Evolutionary conservation across 2,113 vertebrate genomes (phyloP).

Genomic region (Lophotis ruficrista): DNA sequence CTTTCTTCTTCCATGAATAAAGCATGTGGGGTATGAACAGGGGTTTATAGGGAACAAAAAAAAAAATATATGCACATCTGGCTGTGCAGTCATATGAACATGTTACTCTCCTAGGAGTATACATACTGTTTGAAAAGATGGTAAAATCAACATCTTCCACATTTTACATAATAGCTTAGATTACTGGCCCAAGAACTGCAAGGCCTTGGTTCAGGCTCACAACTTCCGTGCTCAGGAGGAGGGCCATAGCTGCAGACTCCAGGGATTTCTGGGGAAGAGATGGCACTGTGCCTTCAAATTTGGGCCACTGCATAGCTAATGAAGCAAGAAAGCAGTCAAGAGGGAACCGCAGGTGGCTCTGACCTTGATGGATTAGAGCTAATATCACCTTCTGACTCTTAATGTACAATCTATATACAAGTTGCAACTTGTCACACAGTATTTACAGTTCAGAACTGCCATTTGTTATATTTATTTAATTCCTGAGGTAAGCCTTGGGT

Average conservation of each 20-base stretch:
- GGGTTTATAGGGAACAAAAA: background rate
- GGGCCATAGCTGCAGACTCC: background rate
- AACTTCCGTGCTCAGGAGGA: background rate
- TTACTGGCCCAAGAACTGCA: background rate
- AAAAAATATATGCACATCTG: background rate
- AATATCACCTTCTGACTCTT: background rate
- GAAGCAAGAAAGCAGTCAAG: background rate
- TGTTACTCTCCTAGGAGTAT: background rate
- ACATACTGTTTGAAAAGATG: background rate
- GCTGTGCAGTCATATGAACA: background rate
- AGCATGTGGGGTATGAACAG: background rate
- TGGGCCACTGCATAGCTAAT: background rate
- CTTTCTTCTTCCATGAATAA: background rate
- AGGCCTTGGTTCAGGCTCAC: background rate
- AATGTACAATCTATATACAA: background rate
- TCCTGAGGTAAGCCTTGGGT: background rate
- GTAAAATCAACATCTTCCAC: background rate
- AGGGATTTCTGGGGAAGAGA: background rate
- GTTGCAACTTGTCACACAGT: background rate
- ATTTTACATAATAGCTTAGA: background rate
- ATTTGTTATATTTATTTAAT: background rate
- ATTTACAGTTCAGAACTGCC: background rate
- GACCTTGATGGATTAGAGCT: background rate
- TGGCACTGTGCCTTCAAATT: background rate
- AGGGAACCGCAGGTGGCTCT: background rate